Base-by-base conservation (phyloP, 2,797 vertebrate genomes). In the Adelosebastes latens region DNA sequence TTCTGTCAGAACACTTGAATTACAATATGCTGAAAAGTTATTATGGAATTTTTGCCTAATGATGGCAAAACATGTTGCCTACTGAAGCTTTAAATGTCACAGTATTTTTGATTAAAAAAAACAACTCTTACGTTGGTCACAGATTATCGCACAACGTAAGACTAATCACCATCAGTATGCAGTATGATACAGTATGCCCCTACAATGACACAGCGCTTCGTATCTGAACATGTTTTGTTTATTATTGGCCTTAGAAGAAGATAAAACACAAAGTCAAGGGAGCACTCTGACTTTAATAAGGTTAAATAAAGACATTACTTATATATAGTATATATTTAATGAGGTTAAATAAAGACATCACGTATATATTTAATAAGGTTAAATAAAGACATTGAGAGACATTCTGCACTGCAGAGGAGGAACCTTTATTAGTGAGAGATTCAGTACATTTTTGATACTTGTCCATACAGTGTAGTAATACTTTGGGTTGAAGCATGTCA, bases 351-450 rank as follows among this genome's bases (percentile, higher is more conserved):
- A 63, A 39, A 63, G 10, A 14, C 20, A 55, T 29, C 20, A 1
- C 52, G 6, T 46, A 2, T 71, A 27, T 64, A 14, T 89, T 87
- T 80, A 68, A 77, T 77, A 72, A 67, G 42, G 36, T 78, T 73
- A 52, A 70, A 24, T 69, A 77, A 79, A 79, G 27, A 55, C 31
- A 22, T 24, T 67, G 27, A 53, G 31, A 24, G 32, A 16, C 24
- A 14, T 20, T 74, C 11, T 60, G 18, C 4, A 29, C 73, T 55
- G 46, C 67, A 22, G 60, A 64, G 11, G 46, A 74, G 27, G 59
- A 78, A 24, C 42, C 4, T 39, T 72, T 36, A 32, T 75, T 20
- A 65, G 32, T 60, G 9, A 56, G 53, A 32, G 68, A 20, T 13
- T 67, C 25, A 8, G 27, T 55, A 5, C 56, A n/a, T 79, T 75